Conservation (phyloP, 2,113 vertebrate genomes). For the Phainopepla nitens region DNA sequence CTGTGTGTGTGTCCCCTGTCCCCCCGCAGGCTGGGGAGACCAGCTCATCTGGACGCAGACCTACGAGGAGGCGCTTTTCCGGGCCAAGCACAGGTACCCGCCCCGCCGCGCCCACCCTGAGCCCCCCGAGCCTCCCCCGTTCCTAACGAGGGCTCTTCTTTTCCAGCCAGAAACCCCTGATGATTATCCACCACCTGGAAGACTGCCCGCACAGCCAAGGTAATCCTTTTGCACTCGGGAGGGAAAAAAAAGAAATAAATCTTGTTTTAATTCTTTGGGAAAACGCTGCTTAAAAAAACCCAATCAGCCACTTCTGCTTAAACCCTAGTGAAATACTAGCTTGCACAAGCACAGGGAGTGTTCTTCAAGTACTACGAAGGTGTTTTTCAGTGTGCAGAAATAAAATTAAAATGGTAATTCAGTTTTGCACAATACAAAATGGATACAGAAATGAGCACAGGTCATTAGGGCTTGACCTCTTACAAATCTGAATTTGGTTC, state of each 20-base stretch:
- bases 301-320: neutral
- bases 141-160: neutral
- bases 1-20: neutral
- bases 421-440: accelerated
- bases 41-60: constrained; percentile 94
- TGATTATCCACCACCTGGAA: constrained; percentile 91
- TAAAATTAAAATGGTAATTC: neutral
- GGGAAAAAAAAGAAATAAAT: accelerated
- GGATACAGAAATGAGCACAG: accelerated
- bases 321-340: neutral
- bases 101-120: accelerated
- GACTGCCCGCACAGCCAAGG: constrained; percentile 91
- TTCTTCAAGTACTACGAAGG: accelerated
- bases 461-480: neutral
- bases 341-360: accelerated
- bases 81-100: constrained; percentile 78
- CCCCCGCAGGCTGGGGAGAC: constrained; percentile 88
- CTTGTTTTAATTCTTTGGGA: neutral
- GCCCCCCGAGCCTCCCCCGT: accelerated
- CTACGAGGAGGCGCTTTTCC: constrained; percentile 89
- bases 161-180: constrained; percentile 89
- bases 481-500: neutral
- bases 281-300: neutral
- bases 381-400: neutral
- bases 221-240: constrained; percentile 17